Percentiles rank a stretch among this genome's conserved stretches.
Conservation (phyloP, 2,888 invertebrate species). For the Arge pagana region DNA sequence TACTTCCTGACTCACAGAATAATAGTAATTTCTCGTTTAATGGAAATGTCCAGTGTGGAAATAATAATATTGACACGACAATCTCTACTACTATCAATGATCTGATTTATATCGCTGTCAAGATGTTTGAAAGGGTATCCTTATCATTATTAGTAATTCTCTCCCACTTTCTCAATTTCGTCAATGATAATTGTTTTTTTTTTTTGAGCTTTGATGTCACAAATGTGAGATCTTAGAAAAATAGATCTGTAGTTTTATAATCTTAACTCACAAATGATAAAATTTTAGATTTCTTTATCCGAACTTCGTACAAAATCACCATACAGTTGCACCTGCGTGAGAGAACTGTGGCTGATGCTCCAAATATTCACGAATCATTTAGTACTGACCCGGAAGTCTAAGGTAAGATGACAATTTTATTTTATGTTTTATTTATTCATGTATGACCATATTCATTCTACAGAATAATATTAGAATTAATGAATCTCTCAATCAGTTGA, state of each 20-base stretch:
- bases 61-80: constrained; percentile 40
- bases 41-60: constrained; percentile 29
- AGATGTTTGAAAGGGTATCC: constrained; percentile 56
- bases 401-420: constrained; percentile 34
- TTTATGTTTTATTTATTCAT: constrained; percentile 10
- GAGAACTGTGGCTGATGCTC: constrained; percentile 65
- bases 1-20: constrained; percentile 6
- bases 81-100: constrained; percentile 46
- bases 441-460: not conserved
- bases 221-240: no score
- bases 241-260: no score
- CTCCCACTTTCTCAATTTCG: constrained; percentile 31
- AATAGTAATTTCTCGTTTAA: constrained; percentile 31
- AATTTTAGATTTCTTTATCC: constrained; percentile 49
- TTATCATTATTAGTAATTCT: no score
- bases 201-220: no score
- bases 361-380: constrained; percentile 57
- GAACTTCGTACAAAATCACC: constrained; percentile 60
- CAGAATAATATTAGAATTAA: not conserved
- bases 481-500: not conserved
- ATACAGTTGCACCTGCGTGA: constrained; percentile 64
- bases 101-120: constrained; percentile 50
- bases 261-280: constrained; percentile 43
- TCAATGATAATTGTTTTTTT: no score
- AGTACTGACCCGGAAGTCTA: constrained; percentile 38